phyloP scores from a whole-genome alignment of 2,113 vertebrate genomes.

The Apodemus sylvaticus region DNA sequence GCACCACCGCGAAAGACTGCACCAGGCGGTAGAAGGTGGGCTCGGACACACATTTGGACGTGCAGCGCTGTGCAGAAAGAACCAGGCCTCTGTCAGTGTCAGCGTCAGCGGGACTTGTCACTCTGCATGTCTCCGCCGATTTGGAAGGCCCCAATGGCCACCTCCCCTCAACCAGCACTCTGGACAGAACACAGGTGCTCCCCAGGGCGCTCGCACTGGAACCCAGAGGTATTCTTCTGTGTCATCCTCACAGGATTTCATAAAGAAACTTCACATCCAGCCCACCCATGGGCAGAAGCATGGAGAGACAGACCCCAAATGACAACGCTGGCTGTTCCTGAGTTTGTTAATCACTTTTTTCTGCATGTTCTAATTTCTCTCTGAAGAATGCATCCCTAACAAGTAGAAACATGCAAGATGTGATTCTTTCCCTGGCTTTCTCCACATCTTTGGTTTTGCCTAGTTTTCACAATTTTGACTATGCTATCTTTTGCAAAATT shows the following conservation, averaged over 20 bases:
- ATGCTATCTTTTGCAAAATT: background rate
- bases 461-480: background rate
- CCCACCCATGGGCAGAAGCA: too few species aligned
- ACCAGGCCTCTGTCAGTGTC: background rate
- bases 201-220: background rate
- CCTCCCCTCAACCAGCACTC: background rate
- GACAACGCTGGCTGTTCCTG: background rate
- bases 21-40: constrained; percentile 98
- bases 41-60: constrained; percentile 96
- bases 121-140: fast-evolving
- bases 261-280: background rate
- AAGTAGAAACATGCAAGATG: background rate
- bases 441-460: background rate
- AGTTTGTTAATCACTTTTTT: background rate
- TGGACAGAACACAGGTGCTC: background rate
- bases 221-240: background rate
- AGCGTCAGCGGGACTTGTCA: background rate
- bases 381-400: background rate
- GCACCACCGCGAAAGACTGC: constrained; percentile 96
- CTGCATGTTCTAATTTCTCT: background rate
- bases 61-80: constrained; percentile 92
- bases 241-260: background rate
- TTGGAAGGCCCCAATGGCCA: fast-evolving
- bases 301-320: fast-evolving
- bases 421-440: background rate